phyloP scores from a whole-genome alignment of 1,140 invertebrate genomes.

The Drosophila azteca region DNA sequence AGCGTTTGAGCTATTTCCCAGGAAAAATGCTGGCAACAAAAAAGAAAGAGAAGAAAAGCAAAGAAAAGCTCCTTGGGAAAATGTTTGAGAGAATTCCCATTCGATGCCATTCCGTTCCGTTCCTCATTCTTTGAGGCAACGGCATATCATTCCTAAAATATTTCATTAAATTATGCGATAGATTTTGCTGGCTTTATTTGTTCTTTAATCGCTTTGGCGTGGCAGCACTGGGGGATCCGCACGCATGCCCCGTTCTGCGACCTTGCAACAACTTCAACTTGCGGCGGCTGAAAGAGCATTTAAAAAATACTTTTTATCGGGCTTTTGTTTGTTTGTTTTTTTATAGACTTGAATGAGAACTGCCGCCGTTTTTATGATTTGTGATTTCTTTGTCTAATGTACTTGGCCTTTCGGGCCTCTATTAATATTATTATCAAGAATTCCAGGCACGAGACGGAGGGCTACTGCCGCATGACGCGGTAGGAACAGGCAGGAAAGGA shows the following conservation, averaged over 20 bases:
- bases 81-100: slow-evolving; percentile 16
- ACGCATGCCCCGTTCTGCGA: slow-evolving; percentile 2
- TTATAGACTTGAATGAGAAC: slow-evolving; percentile 12
- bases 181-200: neutral
- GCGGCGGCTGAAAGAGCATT: neutral
- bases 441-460: too few relatives aligned
- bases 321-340: slow-evolving; percentile 11
- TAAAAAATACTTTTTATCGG: slow-evolving; percentile 20
- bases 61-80: slow-evolving; percentile 12
- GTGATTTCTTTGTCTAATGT: neutral
- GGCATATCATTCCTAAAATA: slow-evolving; percentile 38
- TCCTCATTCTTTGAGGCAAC: slow-evolving; percentile 45
- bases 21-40: slow-evolving; percentile 41
- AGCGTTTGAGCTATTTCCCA: slow-evolving; percentile 61
- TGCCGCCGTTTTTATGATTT: slow-evolving; percentile 28
- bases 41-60: too few relatives aligned
- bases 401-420: slow-evolving; percentile 7
- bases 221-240: slow-evolving; percentile 9
- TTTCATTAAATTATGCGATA: slow-evolving; percentile 22
- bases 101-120: slow-evolving; percentile 14
- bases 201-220: slow-evolving; percentile 6
- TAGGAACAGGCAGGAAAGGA: too few relatives aligned
- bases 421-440: neutral
- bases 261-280: slow-evolving; percentile 15
- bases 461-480: too few relatives aligned